Conservation (phyloP, 2,888 invertebrate genomes). For the Cheilosia scutellata region DNA sequence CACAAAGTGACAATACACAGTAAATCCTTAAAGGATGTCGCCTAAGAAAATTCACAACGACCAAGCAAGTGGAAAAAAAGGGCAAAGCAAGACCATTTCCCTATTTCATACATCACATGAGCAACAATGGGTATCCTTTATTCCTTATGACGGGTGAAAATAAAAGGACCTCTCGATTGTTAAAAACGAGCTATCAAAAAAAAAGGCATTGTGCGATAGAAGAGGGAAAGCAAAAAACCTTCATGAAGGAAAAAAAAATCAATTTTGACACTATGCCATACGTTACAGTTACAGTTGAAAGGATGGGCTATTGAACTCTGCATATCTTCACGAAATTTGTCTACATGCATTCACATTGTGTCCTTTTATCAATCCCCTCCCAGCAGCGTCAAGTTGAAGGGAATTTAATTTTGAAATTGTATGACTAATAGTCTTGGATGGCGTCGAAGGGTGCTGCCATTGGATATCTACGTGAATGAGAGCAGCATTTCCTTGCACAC, state of each 20-base stretch:
- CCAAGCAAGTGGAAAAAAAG: conserved; percentile 14
- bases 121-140: conserved; percentile 51
- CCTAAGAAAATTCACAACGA: conserved; percentile 51
- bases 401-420: conserved; percentile 64
- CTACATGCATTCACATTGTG: background rate
- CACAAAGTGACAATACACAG: conserved; percentile 65
- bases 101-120: conserved; percentile 68
- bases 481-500: conserved; percentile 29
- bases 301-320: conserved; percentile 42
- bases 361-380: background rate
- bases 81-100: conserved; percentile 61
- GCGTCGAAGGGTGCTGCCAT: background rate
- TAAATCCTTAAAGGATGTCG: conserved; percentile 60
- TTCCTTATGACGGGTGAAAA: conserved; percentile 40
- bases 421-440: conserved; percentile 38
- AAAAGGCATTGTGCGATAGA: conserved; percentile 40
- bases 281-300: conserved; percentile 29
- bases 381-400: conserved; percentile 4
- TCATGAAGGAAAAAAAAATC: conserved; percentile 30
- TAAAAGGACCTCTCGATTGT: conserved; percentile 66
- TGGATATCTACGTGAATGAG: conserved; percentile 17
- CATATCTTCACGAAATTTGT: conserved; percentile 44
- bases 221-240: conserved; percentile 10
- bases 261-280: conserved; percentile 58
- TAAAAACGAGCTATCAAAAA: conserved; percentile 57